A percentile compares a stretch with the other conserved stretches of the same genome.
These are phyloP conservation scores for Nansenia antarctica DNA, from an alignment of 2,113 vertebrate species.

Conservation along the genomic window DNA sequence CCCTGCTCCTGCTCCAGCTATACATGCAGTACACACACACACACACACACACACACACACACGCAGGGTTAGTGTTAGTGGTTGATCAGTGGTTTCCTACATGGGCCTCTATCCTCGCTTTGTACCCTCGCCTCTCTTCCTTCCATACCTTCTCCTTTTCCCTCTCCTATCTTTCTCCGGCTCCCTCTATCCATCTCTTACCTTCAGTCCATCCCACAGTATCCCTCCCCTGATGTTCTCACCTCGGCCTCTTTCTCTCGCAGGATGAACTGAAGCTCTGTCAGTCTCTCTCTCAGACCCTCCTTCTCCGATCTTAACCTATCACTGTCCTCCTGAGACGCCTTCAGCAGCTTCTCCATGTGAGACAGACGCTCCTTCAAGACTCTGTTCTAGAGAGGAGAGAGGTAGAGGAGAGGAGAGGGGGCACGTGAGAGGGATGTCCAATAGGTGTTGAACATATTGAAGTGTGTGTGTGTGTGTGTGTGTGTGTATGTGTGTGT, in stretches of 20 bases:
- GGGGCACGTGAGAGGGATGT: not conserved
- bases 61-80: constrained; percentile 28
- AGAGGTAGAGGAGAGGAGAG: not conserved
- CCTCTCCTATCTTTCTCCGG: too few species aligned
- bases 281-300: constrained; percentile 55
- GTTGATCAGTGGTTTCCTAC: not conserved
- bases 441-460: not conserved
- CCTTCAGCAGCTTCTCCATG: constrained; percentile 61
- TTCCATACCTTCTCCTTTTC: too few species aligned
- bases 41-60: constrained; percentile 2
- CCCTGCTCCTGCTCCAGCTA: constrained; percentile 80
- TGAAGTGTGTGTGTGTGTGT: not conserved
- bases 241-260: constrained; percentile 76
- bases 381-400: constrained; percentile 64
- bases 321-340: constrained; percentile 63
- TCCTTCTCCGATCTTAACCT: constrained; percentile 65
- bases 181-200: too few species aligned
- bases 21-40: constrained; percentile 3
- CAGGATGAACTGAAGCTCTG: constrained; percentile 62
- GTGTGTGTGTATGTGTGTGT: not conserved
- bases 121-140: too few species aligned
- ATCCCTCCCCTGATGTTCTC: constrained; percentile 11
- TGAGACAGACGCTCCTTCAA: constrained; percentile 65
- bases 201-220: not conserved
- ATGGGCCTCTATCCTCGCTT: too few species aligned